Percentiles rank a stretch among this genome's conserved stretches.
Conservation (phyloP, 2,113 vertebrate species). For the Sisor rabdophorus region DNA sequence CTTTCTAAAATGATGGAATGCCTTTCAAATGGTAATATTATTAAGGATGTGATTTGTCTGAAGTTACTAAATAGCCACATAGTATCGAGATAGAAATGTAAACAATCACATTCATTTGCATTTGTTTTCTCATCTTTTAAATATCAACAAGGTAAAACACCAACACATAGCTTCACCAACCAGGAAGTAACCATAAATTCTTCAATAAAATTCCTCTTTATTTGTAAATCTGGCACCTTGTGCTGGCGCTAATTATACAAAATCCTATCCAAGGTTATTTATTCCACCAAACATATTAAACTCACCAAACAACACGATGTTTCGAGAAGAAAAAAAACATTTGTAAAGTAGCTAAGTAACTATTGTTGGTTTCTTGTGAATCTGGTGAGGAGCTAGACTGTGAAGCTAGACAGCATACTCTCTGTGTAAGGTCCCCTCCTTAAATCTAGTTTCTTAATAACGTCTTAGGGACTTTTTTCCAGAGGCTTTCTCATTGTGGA, state of each 20-base stretch:
- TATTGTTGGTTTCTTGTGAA: background rate
- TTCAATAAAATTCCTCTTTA: background rate
- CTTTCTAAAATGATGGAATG: slow-evolving; percentile 61
- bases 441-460: no score
- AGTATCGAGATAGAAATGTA: no score
- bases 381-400: background rate
- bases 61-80: no score
- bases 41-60: background rate
- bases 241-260: background rate
- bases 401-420: no score
- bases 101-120: background rate
- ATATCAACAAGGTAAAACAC: background rate
- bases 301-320: no score
- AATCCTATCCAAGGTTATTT: background rate
- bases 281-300: no score
- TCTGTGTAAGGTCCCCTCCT: no score
- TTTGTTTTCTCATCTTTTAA: background rate
- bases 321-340: background rate
- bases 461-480: no score
- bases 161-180: background rate
- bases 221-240: background rate
- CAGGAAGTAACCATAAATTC: background rate
- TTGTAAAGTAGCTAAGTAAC: background rate
- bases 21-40: slow-evolving; percentile 48
- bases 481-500: no score